Percentiles rank a stretch among this genome's conserved stretches.
These are phyloP conservation scores for Bothrops jararaca DNA, from an alignment of 2,113 vertebrate species.

Conservation along the genomic window DNA sequence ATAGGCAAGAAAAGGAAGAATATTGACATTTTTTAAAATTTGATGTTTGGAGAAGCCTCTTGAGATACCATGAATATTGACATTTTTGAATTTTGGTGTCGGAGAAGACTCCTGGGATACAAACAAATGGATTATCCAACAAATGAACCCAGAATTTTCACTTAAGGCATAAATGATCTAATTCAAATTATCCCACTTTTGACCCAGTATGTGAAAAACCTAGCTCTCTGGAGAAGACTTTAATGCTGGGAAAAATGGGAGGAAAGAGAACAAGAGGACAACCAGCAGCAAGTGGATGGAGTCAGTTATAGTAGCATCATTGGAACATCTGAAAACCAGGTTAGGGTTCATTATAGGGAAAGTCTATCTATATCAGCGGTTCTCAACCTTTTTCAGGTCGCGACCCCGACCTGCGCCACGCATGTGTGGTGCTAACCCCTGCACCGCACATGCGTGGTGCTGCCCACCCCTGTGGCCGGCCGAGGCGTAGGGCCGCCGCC, in stretches of 20 bases:
- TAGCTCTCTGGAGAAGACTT: background rate
- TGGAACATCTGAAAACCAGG: background rate
- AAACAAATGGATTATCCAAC: background rate
- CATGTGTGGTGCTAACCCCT: no score
- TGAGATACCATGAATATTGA: no score
- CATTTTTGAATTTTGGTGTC: background rate
- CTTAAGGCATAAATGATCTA: background rate
- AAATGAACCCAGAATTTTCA: background rate
- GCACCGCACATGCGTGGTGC: no score
- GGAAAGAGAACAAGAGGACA: background rate
- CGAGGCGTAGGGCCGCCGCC: no score
- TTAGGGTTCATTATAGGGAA: background rate
- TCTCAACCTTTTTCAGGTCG: no score
- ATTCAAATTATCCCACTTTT: background rate
- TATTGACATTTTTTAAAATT: background rate
- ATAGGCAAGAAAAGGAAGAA: background rate
- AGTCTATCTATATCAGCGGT: no score
- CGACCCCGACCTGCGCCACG: no score
- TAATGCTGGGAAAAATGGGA: background rate
- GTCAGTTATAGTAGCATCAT: background rate
- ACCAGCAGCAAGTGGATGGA: background rate
- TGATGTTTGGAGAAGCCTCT: no score
- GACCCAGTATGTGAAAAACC: background rate
- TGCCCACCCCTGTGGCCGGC: no score
- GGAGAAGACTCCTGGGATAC: background rate